A percentile compares a stretch with the other conserved stretches of the same genome.
phyloP scores from a whole-genome alignment of 2,797 vertebrate species.

The Enteromius thamalakanensis region DNA sequence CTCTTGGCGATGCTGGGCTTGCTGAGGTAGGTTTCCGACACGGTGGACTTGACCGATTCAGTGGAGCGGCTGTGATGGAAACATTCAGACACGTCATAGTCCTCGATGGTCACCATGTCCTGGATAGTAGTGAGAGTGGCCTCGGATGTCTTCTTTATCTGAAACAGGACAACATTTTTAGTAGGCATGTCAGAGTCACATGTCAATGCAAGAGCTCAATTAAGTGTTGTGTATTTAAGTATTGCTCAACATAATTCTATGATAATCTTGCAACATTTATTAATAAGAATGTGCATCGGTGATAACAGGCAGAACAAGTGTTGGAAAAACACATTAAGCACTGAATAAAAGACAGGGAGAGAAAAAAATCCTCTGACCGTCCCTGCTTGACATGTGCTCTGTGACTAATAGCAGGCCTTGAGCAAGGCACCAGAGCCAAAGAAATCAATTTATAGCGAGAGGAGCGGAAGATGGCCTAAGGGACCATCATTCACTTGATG shows the following conservation, averaged over 20 bases:
- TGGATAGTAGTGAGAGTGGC: slow-evolving; percentile 97
- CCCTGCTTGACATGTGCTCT: slow-evolving; percentile 33
- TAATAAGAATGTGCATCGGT: background rate
- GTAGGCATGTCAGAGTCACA: background rate
- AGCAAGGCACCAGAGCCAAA: slow-evolving; percentile 62
- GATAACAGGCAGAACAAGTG: background rate
- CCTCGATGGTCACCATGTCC: slow-evolving; percentile 98
- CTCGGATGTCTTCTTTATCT: slow-evolving; percentile 98
- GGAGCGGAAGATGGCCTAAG: slow-evolving; percentile 52
- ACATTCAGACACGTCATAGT: slow-evolving; percentile 97
- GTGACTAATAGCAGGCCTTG: slow-evolving; percentile 53
- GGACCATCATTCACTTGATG: slow-evolving; percentile 50
- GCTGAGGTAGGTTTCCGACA: slow-evolving; percentile 96
- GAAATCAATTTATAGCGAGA: slow-evolving; percentile 62
- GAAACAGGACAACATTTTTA: slow-evolving; percentile 26
- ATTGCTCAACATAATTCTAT: background rate
- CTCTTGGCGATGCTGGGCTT: slow-evolving; percentile 98
- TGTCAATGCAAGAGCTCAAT: background rate
- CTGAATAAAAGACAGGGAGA: background rate
- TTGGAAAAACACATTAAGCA: slow-evolving; percentile 41
- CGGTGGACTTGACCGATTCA: slow-evolving; percentile 94
- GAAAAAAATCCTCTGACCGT: slow-evolving; percentile 56
- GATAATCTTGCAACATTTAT: background rate
- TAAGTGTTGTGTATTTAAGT: background rate
- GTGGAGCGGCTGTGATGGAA: slow-evolving; percentile 99